Conservation (phyloP, 2,888 invertebrate genomes). For the Charanyca ferruginea region DNA sequence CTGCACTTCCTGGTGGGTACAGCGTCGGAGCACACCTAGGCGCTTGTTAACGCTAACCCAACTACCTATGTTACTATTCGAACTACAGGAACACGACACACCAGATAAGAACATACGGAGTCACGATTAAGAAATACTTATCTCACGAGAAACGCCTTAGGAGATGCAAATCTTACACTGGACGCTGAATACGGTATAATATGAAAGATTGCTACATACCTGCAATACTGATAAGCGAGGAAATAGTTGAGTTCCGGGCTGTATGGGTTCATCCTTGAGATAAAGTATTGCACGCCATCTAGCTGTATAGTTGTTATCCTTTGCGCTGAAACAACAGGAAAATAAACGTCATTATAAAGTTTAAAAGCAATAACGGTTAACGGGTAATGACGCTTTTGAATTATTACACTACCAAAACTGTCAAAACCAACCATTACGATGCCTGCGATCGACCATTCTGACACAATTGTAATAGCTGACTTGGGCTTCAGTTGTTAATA, state of each 20-base stretch:
- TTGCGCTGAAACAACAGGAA: conserved; percentile 92
- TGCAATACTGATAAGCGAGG: conserved; percentile 96
- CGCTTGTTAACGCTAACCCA: conserved; percentile 81
- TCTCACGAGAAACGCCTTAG: conserved; percentile 70
- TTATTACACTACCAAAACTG: neutral
- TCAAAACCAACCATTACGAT: neutral
- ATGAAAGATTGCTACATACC: conserved; percentile 76
- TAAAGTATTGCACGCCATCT: conserved; percentile 96
- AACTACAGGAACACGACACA: conserved; percentile 81
- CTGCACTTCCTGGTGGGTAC: conserved; percentile 81
- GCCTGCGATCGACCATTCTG: too few relatives aligned
- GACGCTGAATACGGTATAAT: conserved; percentile 49
- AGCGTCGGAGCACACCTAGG: conserved; percentile 74
- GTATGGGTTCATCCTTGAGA: conserved; percentile 96
- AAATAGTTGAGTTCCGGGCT: conserved; percentile 96
- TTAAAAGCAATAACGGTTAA: conserved; percentile 13
- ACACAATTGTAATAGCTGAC: too few relatives aligned
- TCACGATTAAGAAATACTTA: conserved; percentile 83
- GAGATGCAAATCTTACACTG: conserved; percentile 47
- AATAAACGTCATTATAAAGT: conserved; percentile 38
- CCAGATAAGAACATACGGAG: conserved; percentile 82
- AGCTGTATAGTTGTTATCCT: conserved; percentile 96
- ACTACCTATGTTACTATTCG: conserved; percentile 76
- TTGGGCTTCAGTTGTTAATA: neutral
- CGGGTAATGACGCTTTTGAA: neutral